Percentiles rank a stretch among this genome's conserved stretches.
These are phyloP conservation scores for Cervus canadensis DNA, from an alignment of 2,113 vertebrate species.

Conservation along the genomic window DNA sequence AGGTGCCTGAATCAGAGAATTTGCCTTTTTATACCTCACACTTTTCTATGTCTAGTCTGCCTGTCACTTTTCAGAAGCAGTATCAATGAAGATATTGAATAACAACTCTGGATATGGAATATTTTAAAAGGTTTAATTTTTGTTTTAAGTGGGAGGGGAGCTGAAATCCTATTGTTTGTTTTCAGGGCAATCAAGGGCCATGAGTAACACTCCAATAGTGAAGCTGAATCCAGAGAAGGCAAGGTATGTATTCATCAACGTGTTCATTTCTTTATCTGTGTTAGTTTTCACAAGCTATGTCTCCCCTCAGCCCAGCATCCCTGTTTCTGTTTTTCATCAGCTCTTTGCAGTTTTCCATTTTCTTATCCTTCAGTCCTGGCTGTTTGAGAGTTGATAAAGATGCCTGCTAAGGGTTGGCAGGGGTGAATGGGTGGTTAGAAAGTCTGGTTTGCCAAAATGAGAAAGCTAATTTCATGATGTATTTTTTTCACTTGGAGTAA, in stretches of 20 bases:
- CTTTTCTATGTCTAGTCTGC: neutral
- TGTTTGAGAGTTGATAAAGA: neutral
- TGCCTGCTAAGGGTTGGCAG: neutral
- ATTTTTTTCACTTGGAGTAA: neutral
- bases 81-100: neutral
- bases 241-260: accelerated
- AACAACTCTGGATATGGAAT: neutral
- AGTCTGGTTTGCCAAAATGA: neutral
- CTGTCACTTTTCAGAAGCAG: neutral
- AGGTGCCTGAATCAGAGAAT: neutral
- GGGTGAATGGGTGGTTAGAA: neutral
- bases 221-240: neutral
- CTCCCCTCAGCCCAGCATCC: neutral
- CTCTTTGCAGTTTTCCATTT: neutral
- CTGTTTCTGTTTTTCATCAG: neutral
- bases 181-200: neutral
- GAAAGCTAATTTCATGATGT: neutral
- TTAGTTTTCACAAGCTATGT: neutral
- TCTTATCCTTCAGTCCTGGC: neutral
- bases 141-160: neutral
- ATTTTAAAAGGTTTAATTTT: neutral
- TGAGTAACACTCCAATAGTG: accelerated
- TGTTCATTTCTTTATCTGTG: neutral
- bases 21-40: neutral
- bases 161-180: neutral